Base-by-base conservation (phyloP, 1,140 invertebrate species). In the Danaus melanippus region DNA sequence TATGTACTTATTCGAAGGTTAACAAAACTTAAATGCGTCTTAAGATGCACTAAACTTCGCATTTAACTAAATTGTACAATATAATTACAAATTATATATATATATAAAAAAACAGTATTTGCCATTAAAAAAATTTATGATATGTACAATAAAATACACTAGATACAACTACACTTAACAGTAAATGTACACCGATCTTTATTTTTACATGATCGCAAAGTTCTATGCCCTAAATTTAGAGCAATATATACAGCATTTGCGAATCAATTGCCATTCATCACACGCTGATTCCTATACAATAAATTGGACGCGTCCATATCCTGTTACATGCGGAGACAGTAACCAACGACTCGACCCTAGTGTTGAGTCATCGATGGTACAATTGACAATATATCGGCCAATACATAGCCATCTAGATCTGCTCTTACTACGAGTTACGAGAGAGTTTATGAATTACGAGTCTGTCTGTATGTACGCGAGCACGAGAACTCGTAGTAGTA, bases 191-290 rank as follows among this genome's bases (percentile, higher is more conserved):
- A 79, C 56, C 49, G 41, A 53, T 59, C 58, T 73, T 67, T 76
- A 76, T 79, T 82, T 84, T 76, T 79, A 84, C 77, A 82, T 15
- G 15, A 15, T 15, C 58, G 56, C 45, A 49, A 52, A 61, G 46
- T 56, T 48, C 55, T 44, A 77, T 77, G 68, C 68, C 67, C 79
- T 83, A 83, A 81, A 79, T 84, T 83, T 81, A 84, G 78, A 84
- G 70, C 78, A 79, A 15, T 15, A 15, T 15, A 15, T 15, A 15
- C 15, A 15, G 15, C 3, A 15, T 69, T 53, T 41, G 21, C 54
- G 61, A 56, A 55, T 50, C 47, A 51, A 15, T 15, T 15, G 15
- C 15, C 15, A 15, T 15, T 3, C 1, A 15, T 15, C 15, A 15
- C 15, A 15, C 15, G 15, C 15, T 15, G 15, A 15, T 15, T 15